phyloP scores from a whole-genome alignment of 2,888 invertebrate species.

The Dasysyrphus albostriatus region DNA sequence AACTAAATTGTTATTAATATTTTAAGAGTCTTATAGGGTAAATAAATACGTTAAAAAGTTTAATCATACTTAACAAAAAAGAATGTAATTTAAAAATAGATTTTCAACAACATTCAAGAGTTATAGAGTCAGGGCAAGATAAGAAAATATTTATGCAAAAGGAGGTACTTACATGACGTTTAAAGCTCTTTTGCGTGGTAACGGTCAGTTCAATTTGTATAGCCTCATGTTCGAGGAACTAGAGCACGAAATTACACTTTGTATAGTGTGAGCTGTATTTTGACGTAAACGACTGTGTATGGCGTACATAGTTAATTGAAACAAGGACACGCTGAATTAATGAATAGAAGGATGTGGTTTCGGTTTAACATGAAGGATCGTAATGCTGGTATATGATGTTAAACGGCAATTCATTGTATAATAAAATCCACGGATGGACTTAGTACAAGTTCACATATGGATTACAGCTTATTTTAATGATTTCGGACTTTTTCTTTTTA shows the following conservation, averaged over 20 bases:
- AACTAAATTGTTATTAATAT: slow-evolving; percentile 12
- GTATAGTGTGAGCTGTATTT: neutral
- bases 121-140: neutral
- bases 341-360: neutral
- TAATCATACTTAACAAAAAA: neutral
- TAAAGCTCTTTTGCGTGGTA: slow-evolving; percentile 20
- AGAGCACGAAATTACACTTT: neutral
- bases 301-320: neutral
- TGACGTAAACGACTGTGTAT: neutral
- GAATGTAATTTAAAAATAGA: neutral
- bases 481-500: no score
- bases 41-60: neutral
- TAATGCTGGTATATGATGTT: neutral
- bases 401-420: no score
- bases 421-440: no score
- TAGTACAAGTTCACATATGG: no score
- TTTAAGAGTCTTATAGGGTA: neutral
- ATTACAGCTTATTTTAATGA: no score
- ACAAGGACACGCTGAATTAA: neutral
- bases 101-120: neutral
- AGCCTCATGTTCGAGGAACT: neutral
- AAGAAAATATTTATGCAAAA: slow-evolving; percentile 12
- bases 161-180: neutral
- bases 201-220: slow-evolving; percentile 4
- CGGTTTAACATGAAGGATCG: neutral